Evolutionary conservation across 2,797 vertebrate species (phyloP), one percentile per base, ranked within the genome.

Genomic region (Argentina silus): DNA sequence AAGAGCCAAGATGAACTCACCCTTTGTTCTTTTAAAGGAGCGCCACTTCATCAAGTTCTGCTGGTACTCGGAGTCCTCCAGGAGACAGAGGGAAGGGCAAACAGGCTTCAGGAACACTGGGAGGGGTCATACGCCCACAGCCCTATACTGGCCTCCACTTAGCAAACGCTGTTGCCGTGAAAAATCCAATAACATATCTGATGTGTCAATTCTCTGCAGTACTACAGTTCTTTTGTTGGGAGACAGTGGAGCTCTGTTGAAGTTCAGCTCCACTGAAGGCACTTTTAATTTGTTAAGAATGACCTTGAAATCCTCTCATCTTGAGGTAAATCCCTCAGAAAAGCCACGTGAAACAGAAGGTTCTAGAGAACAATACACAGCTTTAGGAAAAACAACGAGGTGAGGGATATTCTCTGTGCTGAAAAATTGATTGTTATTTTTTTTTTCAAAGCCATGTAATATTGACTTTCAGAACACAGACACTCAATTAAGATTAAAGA

Each of bases 1-100:
- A 78, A 72, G 89, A 27, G 84, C 85, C 81, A 84, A 85, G 87
- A 90, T 83, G 84, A 81, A 86, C 82, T 83, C 79, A 87, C 81
- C 79, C 77, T 88, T 92, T 91, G 86, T 88, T 88, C 82, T 79
- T 75, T 69, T 83, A 73, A 83, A 78, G 75, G 73, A 75, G 70
- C 81, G 72, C 63, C 86, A 89, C 89, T 89, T 90, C 78, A 89
- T 91, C 85, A 90, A 73, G 65, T 69, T 61, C 67, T 36, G 59
- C 62, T 17, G 19, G 51, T 57, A 67, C 77, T 78, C 63, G 68
- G 70, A 82, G 83, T 36, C 78, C 77, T 61, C 27, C 1, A 47
- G 83, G 66, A 79, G 78, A 78, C 80, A 79, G 82, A 45, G 56
- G 51, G 0, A 15, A 15, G 42, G 62, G 76, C 78, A 78, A 84